Base-by-base conservation (phyloP, 2,797 vertebrate species). In the Chiroxiphia lanceolata region DNA sequence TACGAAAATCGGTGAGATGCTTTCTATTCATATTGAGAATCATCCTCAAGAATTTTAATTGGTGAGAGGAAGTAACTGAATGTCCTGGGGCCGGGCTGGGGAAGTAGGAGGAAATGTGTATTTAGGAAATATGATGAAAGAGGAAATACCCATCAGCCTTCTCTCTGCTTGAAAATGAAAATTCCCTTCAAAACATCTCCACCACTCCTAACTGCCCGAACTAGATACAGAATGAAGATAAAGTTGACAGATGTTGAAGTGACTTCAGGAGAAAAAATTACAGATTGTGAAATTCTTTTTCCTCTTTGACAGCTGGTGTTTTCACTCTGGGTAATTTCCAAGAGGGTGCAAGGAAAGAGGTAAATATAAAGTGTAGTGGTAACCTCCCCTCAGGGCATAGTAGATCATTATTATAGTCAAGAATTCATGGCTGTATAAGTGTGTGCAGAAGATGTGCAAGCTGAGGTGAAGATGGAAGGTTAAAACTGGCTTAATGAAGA, bases 251-350 rank as follows among this genome's bases (percentile, higher is more conserved):
- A 53, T n/a, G 13, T 40, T 59, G 60, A 91, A 84, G 40, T 20
- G 22, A 87, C 26, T 87, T 82, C 26, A 45, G 65, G 42, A 84
- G 45, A 85, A 87, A 21, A 94, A 83, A 34, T 2, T 42, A 53
- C 20, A 87, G 25, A n/a, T n/a, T 83, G 34, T 83, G 33, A 93
- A 94, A 74, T 70, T 48, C 11, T 65, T 93, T 64, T 74, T 74
- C 29, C 34, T 84, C 40, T 93, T 80, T 89, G 71, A 68, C 40
- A 85, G 21, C 4, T 72, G 15, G 11, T 53, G 84, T 85, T 92
- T 84, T 84, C 16, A 14, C 9, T 57, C 34, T 65, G 22, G 8
- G 9, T 69, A 72, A 76, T 79, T 91, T 91, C 51, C 18, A 90
- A 65, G 15, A 59, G 4, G 8, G 40, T 74, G 17, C 87, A 84